Evolutionary conservation across 2,113 vertebrate species (phyloP).

Genomic region (Hemichromis elongatus): DNA sequence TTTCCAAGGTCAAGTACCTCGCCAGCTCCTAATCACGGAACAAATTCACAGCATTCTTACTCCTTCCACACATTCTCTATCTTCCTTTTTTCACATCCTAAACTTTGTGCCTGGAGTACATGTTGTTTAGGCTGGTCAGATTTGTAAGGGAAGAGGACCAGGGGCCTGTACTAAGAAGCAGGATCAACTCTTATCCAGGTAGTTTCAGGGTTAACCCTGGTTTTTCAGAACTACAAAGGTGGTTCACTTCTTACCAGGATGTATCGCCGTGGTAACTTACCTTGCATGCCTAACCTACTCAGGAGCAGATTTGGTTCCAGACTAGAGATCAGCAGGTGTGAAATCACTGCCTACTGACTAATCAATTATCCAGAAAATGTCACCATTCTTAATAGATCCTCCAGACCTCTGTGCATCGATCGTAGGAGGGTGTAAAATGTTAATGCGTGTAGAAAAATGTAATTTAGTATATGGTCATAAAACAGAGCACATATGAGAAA

Average conservation of each 20-base stretch:
- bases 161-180: not conserved
- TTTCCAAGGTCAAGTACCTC: conserved; percentile 52
- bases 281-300: not conserved
- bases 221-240: not conserved
- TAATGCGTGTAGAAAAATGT: not conserved
- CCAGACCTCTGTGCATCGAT: not conserved
- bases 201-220: not conserved
- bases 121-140: not conserved
- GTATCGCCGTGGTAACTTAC: not conserved
- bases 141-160: not conserved
- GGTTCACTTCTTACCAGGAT: not conserved
- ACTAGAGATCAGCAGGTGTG: not conserved
- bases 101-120: not conserved
- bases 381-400: not conserved
- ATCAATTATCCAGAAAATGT: not conserved
- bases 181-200: not conserved
- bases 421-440: not conserved
- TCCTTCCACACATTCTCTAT: not conserved
- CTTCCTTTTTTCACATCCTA: not conserved
- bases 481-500: not conserved
- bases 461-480: not conserved
- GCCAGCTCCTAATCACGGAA: conserved; percentile 15
- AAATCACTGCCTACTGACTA: not conserved
- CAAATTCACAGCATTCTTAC: conserved; percentile 20
- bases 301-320: not conserved